Percentiles rank a stretch among this genome's conserved stretches.
phyloP scores from a whole-genome alignment of 2,888 invertebrate genomes.

The Tachystola acroxantha region DNA sequence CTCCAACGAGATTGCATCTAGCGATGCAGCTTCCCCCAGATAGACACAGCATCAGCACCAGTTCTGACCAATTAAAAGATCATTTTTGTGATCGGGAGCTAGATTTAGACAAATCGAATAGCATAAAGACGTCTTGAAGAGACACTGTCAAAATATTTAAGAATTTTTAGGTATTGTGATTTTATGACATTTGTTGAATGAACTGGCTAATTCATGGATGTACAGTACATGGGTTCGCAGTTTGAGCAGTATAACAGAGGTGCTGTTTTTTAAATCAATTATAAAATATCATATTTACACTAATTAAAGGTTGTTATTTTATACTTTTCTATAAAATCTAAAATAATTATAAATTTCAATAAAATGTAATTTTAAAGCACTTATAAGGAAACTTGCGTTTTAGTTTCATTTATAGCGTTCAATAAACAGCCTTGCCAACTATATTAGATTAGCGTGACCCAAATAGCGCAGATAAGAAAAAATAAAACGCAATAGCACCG shows the following conservation, averaged over 20 bases:
- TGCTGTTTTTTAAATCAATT: too few relatives aligned
- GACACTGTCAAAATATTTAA: background rate
- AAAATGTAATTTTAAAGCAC: too few relatives aligned
- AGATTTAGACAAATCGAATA: conserved; percentile 9
- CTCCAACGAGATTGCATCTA: conserved; percentile 76
- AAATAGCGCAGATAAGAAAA: conserved; percentile 58
- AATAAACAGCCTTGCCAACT: conserved; percentile 24
- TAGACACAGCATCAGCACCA: conserved; percentile 47
- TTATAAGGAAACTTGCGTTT: too few relatives aligned
- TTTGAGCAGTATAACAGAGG: too few relatives aligned
- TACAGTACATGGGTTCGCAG: too few relatives aligned
- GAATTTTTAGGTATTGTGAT: too few relatives aligned
- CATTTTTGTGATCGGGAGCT: conserved; percentile 34
- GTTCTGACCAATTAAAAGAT: conserved; percentile 69
- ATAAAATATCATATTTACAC: too few relatives aligned
- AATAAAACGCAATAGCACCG: background rate
- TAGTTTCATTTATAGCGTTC: background rate
- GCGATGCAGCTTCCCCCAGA: conserved; percentile 70
- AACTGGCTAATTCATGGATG: too few relatives aligned
- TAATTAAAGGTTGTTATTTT: too few relatives aligned
- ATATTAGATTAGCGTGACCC: conserved; percentile 49
- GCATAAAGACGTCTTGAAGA: background rate
- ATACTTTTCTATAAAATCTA: too few relatives aligned
- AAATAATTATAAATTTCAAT: too few relatives aligned
- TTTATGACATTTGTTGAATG: too few relatives aligned